Conservation (phyloP, 2,113 vertebrate genomes). For the Corydoras sp. region DNA sequence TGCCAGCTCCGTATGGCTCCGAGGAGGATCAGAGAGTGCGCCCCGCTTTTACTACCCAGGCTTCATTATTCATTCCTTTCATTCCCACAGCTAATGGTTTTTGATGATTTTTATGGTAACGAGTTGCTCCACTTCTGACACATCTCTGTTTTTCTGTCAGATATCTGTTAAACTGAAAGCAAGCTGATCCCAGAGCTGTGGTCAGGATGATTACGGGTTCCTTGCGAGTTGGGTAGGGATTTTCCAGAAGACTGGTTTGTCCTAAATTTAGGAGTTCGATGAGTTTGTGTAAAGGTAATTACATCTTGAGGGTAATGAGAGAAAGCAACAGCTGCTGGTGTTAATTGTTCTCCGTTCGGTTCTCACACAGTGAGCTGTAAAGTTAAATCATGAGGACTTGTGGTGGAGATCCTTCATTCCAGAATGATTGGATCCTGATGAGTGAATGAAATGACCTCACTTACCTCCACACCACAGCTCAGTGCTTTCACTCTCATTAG, state of each 20-base stretch:
- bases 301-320: conserved; percentile 19
- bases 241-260: conserved; percentile 14
- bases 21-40: conserved; percentile 1
- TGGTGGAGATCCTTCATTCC: neutral
- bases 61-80: conserved; percentile 20
- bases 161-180: conserved; percentile 4
- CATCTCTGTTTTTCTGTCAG: neutral
- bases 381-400: neutral
- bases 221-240: no score
- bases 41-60: neutral
- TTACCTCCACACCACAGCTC: no score
- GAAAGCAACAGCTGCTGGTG: conserved; percentile 11
- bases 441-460: neutral
- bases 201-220: conserved; percentile 18
- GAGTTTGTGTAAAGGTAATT: conserved; percentile 9
- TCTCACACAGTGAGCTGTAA: neutral
- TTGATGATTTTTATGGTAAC: conserved; percentile 30
- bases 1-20: neutral
- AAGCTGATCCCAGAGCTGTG: neutral
- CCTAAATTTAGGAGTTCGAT: conserved; percentile 9
- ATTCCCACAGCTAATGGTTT: conserved; percentile 12
- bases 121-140: neutral
- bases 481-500: no score
- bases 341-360: conserved; percentile 37
- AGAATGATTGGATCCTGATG: neutral